Base-by-base conservation (phyloP, 2,113 vertebrate genomes). In the Gnathonemus longibarbis region DNA sequence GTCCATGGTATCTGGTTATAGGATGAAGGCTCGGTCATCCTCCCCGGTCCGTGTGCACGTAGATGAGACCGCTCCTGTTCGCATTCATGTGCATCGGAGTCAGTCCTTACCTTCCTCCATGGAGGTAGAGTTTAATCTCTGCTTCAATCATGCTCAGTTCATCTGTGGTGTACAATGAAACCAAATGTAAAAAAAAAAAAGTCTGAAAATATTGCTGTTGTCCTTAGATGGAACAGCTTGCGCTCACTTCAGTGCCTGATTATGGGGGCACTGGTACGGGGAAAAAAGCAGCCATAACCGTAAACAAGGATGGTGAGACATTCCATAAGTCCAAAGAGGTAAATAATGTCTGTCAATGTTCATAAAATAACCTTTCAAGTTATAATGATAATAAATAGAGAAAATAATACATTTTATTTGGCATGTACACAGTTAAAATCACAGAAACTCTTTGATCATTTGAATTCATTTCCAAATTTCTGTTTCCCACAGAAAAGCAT, bases 1-100 rank as follows among this genome's bases (percentile, higher is more conserved):
- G 5, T 42, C 77, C 42, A 45, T 45, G 19, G 31, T 42, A 39
- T 83, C 39, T 19, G 15, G 77, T 83, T 52, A 45, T 53, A 91
- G 90, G 9, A 91, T 91, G 88, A 91, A 91, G 87, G 77, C 87
- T 53, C 87, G 89, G 56, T 56, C 91, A 35, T 90, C 80, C 39
- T 90, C 89, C 21, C 87, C 91, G 35, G 85, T 90, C 49, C 87
- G 87, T 46, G 87, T 89, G 8, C 87, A 88, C 48, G 19, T 50
- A 15, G 46, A 86, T 6, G 77, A 91, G 19, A 13, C 42, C 0
- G 88, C 87, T 19, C 87, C 91, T 19, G 89, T 91, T 42, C 74
- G 84, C 39, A 87, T 91, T 24, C 89, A 90, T 84, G 52, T 91
- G 48, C 89, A 90, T 11, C 74, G 89, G 45, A 88, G 89, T 62